phyloP scores from a whole-genome alignment of 92 coral and sea anemone species.

The Scolanthus callimorphus region DNA sequence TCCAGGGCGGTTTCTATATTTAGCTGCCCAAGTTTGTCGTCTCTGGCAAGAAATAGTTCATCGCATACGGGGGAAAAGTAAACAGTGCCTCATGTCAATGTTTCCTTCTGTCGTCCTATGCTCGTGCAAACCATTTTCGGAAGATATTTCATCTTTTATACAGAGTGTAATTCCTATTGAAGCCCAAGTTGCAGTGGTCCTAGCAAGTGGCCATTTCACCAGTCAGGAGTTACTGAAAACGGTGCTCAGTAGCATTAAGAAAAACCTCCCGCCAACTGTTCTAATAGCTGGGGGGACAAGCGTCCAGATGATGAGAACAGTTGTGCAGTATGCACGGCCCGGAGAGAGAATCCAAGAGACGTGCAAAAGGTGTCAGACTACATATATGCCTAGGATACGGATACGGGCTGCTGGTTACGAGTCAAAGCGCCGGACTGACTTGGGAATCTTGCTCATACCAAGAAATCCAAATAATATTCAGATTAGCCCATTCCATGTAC shows the following conservation, averaged over 20 bases:
- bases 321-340: not conserved
- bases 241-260: conserved; percentile 2
- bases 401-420: not conserved
- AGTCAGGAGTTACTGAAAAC: conserved; percentile 5
- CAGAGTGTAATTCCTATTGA: conserved; percentile 8
- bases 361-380: not conserved
- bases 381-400: no score
- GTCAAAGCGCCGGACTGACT: conserved; percentile 10
- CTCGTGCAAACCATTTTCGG: not conserved
- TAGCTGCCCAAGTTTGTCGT: conserved; percentile 60
- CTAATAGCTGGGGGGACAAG: conserved; percentile 12
- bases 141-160: not conserved
- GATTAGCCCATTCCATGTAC: conserved; percentile 49
- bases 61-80: conserved; percentile 52
- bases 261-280: conserved; percentile 10
- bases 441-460: conserved; percentile 60
- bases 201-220: conserved; percentile 4
- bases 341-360: not conserved
- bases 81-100: conserved; percentile 4
- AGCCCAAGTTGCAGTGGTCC: conserved; percentile 20
- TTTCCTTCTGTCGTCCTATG: not conserved
- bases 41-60: conserved; percentile 63
- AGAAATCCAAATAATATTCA: conserved; percentile 42
- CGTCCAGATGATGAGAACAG: not conserved
- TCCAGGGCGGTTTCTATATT: conserved; percentile 52